A percentile compares a stretch with the other conserved stretches of the same genome.
phyloP scores from a whole-genome alignment of 2,888 invertebrate genomes.

The Harpagoxenus sublaevis region DNA sequence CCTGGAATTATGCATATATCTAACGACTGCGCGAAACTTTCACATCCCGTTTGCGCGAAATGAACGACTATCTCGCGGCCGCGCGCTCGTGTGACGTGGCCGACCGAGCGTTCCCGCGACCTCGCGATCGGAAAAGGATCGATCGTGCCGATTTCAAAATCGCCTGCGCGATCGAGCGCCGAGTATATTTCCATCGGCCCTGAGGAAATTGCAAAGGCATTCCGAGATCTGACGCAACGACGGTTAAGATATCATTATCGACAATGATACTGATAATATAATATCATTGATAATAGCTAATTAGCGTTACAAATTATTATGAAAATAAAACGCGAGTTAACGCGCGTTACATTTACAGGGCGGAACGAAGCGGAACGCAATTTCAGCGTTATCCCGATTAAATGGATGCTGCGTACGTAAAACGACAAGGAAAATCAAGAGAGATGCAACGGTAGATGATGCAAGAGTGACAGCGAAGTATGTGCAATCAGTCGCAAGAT shows the following conservation, averaged over 20 bases:
- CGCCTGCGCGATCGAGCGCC: neutral
- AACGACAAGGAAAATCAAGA: constrained; percentile 36
- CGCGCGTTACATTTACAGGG: neutral
- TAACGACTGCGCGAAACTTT: constrained; percentile 77
- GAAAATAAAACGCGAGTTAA: neutral
- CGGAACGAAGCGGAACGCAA: neutral
- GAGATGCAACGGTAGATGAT: neutral
- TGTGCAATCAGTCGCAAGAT: neutral
- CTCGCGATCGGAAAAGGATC: constrained; percentile 65
- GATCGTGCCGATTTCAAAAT: constrained; percentile 61
- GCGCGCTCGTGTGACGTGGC: constrained; percentile 69
- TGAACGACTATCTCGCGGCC: constrained; percentile 43
- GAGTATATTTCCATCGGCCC: constrained; percentile 22
- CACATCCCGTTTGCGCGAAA: constrained; percentile 76
- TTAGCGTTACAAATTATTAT: neutral
- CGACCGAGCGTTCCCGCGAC: constrained; percentile 75
- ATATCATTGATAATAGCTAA: neutral
- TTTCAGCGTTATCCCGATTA: no score
- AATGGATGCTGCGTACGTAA: neutral
- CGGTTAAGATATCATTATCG: neutral
- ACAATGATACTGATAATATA: neutral
- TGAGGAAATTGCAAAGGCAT: constrained; percentile 7
- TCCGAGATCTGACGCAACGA: neutral
- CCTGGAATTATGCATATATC: constrained; percentile 78
- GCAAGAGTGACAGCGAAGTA: neutral